A percentile compares a stretch with the other conserved stretches of the same genome.
Evolutionary conservation across 2,797 vertebrate species (phyloP).

Genomic region (Cynopterus sphinx): DNA sequence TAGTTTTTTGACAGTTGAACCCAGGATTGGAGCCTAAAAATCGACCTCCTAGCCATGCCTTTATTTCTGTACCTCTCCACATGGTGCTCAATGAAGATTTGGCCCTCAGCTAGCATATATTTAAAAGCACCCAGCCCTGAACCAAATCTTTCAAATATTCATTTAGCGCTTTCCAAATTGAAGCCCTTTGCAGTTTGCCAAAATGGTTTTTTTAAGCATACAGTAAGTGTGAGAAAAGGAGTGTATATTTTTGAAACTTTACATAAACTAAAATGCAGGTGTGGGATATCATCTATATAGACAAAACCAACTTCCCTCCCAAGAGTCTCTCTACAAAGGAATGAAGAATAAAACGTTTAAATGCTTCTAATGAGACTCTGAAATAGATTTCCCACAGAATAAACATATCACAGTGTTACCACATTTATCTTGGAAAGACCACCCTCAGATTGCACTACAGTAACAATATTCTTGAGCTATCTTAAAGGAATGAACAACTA

Average conservation of each 20-base stretch:
- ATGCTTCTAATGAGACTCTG: conserved; percentile 82
- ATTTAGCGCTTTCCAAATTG: conserved; percentile 76
- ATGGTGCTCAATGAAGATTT: background rate
- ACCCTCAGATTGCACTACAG: conserved; percentile 81
- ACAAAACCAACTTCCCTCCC: conserved; percentile 71
- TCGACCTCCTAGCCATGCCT: background rate
- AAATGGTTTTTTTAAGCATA: conserved; percentile 71
- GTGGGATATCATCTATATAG: conserved; percentile 79
- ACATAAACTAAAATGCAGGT: conserved; percentile 78
- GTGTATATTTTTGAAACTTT: conserved; percentile 74
- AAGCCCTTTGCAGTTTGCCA: conserved; percentile 72
- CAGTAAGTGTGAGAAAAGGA: conserved; percentile 76
- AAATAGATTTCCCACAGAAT: conserved; percentile 82
- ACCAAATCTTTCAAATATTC: conserved; percentile 64
- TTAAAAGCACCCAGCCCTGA: conserved; percentile 58
- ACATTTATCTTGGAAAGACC: conserved; percentile 83
- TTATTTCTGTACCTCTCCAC: background rate
- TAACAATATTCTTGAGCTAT: conserved; percentile 73
- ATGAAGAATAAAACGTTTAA: conserved; percentile 78
- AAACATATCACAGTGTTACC: conserved; percentile 80
- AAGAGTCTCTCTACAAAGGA: conserved; percentile 71
- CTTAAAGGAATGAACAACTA: conserved; percentile 65
- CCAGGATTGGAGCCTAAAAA: conserved; percentile 53
- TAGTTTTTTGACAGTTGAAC: conserved; percentile 41
- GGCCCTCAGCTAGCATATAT: conserved; percentile 25